Conservation (phyloP, 2,113 vertebrate species). For the Archocentrus centrarchus region DNA sequence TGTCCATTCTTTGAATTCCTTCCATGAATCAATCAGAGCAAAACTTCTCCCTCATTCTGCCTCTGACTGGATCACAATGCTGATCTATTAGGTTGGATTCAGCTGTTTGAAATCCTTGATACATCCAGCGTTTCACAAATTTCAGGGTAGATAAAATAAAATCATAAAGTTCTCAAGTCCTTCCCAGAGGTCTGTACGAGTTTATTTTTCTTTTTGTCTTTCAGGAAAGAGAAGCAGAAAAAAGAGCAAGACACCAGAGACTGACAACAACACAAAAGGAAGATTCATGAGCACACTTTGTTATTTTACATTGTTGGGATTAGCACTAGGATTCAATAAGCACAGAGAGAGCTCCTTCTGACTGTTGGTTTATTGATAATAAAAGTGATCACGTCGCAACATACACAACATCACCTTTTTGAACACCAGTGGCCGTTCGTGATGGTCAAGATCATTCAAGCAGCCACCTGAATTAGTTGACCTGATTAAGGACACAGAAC, state of each 20-base stretch:
- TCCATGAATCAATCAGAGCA: constrained; percentile 14
- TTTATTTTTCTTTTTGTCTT: not conserved
- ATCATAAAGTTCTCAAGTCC: not conserved
- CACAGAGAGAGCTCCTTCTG: not conserved
- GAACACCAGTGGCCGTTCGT: not conserved
- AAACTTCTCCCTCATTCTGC: constrained; percentile 18
- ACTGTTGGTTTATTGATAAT: not conserved
- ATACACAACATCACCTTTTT: not conserved
- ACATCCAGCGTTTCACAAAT: not conserved
- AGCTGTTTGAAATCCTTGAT: constrained; percentile 17
- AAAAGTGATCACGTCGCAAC: not conserved
- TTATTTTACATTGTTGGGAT: not conserved
- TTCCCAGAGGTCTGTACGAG: constrained; percentile 6
- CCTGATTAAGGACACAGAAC: not conserved
- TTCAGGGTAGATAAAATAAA: constrained; percentile 23
- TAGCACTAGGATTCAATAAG: not conserved
- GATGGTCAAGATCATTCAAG: constrained; percentile 7
- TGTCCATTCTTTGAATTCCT: not conserved
- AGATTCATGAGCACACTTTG: not conserved
- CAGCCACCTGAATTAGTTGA: not conserved
- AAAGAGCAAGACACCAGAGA: not conserved
- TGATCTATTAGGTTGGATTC: constrained; percentile 31
- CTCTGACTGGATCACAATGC: constrained; percentile 37
- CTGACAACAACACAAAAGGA: not conserved
- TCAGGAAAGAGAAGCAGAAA: constrained; percentile 32